Evolutionary conservation across 1,140 invertebrate genomes (phyloP), one percentile per base, ranked within the genome.

Genomic region (Drosophila ercepeae): DNA sequence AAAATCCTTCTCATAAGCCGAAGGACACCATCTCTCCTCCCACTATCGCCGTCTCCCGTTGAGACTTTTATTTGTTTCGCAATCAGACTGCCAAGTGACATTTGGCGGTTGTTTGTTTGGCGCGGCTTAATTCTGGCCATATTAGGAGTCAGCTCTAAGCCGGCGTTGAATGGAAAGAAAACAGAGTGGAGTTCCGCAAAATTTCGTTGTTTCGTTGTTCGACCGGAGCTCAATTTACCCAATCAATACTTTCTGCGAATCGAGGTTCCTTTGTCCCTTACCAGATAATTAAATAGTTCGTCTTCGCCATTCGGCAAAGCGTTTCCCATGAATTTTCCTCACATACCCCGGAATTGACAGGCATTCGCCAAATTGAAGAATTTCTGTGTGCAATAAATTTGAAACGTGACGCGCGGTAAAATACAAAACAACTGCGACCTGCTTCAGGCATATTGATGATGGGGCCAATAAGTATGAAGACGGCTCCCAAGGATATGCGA

Each of bases 341-440:
- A 9, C 13, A 23, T 4, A 45, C 16, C 25, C 46, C 11, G 45
- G 16, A 36, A 25, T 55, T 59, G 59, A 50, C 63, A 60, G 72
- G 46, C 71, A 55, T 54, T 32, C 36, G 57, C 76, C 70, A 77
- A 86, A 88, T 81, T 81, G 61, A 81, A 74, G 68, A 68, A 77
- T 88, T 74, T 88, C 46, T 69, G 78, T 34, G 63, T 58, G 72
- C 69, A 86, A 86, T 88, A 86, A 86, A 86, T 86, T 86, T 88
- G 77, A 74, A 68, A 86, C 81, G 81, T 86, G 81, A 88, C 76
- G 61, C 59, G 63, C 60, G 75, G 55, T 23, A 46, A 44, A 60
- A 76, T 49, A 45, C 67, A 68, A 65, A 63, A 55, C 71, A 83
- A 61, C 65, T 79, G 65, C 45, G 44, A 58, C 60, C 74, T 64